A percentile compares a stretch with the other conserved stretches of the same genome.
Evolutionary conservation across 2,113 vertebrate genomes (phyloP).

Genomic region (Meles meles): DNA sequence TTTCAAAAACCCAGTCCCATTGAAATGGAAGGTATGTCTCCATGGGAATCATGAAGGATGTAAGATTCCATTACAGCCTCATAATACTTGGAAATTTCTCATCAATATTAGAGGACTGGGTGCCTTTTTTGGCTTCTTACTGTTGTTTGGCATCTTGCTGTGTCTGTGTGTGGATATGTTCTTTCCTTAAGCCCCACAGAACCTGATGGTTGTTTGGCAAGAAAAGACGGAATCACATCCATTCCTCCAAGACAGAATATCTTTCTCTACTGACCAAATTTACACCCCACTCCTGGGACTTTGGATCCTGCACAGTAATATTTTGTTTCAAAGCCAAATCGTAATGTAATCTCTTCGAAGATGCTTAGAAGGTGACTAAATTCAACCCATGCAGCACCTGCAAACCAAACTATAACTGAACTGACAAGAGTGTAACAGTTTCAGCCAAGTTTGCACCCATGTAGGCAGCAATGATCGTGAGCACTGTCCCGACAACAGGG

Average conservation of each 20-base stretch:
- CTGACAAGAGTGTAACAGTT: neutral
- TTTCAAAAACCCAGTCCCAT: neutral
- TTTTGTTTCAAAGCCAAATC: constrained; percentile 9
- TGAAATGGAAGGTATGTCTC: neutral
- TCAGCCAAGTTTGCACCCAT: neutral
- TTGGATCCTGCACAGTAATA: neutral
- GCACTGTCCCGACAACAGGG: neutral
- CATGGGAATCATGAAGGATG: neutral
- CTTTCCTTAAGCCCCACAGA: neutral
- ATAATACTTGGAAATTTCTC: neutral
- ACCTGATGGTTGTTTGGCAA: neutral
- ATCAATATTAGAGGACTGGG: neutral
- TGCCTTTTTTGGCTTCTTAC: neutral
- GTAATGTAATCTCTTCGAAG: neutral
- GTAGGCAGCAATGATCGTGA: neutral
- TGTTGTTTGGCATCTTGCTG: neutral
- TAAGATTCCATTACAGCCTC: neutral
- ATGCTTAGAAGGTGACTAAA: neutral
- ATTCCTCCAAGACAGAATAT: neutral
- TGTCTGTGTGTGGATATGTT: neutral
- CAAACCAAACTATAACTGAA: neutral
- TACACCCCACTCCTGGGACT: neutral
- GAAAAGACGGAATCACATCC: neutral
- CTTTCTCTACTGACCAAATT: neutral
- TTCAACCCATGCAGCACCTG: neutral